Evolutionary conservation across 2,888 invertebrate species (phyloP), one percentile per base, ranked within the genome.

Genomic region (Folsomia candida): DNA sequence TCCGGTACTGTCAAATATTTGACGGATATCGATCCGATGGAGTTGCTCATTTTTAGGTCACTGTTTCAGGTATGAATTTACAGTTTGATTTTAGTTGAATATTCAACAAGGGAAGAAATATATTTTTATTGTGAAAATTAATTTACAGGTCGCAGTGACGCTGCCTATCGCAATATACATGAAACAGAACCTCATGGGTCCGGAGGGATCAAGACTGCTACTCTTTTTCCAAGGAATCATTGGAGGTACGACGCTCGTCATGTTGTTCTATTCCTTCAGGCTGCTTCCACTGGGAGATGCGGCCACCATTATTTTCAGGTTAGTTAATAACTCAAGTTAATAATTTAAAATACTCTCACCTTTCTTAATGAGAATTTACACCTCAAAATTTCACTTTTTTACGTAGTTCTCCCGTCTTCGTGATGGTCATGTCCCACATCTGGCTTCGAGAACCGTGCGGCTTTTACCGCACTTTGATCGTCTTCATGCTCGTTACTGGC

Each of bases 281-380:
- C 82, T 83, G 61, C 80, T 85, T 69, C 85, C 85, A n/a, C 76
- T 85, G 59, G 85, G 85, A 9, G 85, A 85, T 80, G 85, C 85
- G n/a, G 84, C 85, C 2, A 84, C 85, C 1, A 85, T 85, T 51
- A 85, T 85, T 75, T 85, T 85, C 79, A 80, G 79, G 79, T 79
- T 65, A 27, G 62, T n/a, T n/a, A 37, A 37, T 4, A 37, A 14
- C 4, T 14, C 37, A 37, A 9, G 14, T 37, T 14, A 9, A 37
- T 37, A 37, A 9, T 14, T 37, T 22, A 54, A 54, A 6, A 6
- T 54, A 14, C 11, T 18, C 20, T 20, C 6, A 54, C 6, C 54
- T n/a, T 54, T 20, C 54, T n/a, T 54, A 54, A 54, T 18, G 18
- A 14, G 18, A 4, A 4, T 54, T 54, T 54, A n/a, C 6, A 6